A percentile compares a stretch with the other conserved stretches of the same genome.
These are phyloP conservation scores for Spongia lamella DNA, from an alignment of 37 sponge, comb jelly and placozoan species.

Conservation along the genomic window DNA sequence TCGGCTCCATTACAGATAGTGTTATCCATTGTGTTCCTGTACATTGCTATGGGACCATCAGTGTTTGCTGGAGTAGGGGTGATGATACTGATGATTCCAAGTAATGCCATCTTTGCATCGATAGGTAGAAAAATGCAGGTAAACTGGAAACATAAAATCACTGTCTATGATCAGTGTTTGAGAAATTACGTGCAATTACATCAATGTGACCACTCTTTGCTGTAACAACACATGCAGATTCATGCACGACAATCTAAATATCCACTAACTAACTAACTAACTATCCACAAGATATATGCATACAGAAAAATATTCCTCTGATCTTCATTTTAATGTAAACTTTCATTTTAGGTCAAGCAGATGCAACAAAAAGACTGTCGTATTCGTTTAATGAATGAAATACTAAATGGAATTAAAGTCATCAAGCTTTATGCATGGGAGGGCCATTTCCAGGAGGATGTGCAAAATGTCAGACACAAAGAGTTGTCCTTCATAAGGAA, in stretches of 20 bases:
- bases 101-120: conserved; percentile 51
- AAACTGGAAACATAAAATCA: neutral
- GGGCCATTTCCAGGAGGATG: conserved; percentile 56
- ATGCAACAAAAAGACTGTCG: conserved; percentile 73
- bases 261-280: neutral
- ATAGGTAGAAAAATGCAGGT: conserved; percentile 47
- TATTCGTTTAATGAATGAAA: conserved; percentile 83
- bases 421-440: conserved; percentile 99
- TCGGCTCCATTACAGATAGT: conserved; percentile 86
- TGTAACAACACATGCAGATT: no score
- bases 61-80: conserved; percentile 84
- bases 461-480: conserved; percentile 59
- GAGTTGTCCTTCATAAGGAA: conserved; percentile 74
- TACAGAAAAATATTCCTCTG: neutral
- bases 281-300: neutral
- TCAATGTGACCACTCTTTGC: no score
- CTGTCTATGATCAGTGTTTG: neutral
- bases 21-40: conserved; percentile 77
- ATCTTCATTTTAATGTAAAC: no score
- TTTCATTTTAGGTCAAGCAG: conserved; percentile 45
- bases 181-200: no score
- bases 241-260: no score
- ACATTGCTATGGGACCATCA: conserved; percentile 66
- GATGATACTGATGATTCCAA: conserved; percentile 80
- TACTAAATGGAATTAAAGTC: conserved; percentile 94